Percentiles rank a stretch among this genome's conserved stretches.
Evolutionary conservation across 1,140 invertebrate species (phyloP).

Genomic region (Zophobas morio): DNA sequence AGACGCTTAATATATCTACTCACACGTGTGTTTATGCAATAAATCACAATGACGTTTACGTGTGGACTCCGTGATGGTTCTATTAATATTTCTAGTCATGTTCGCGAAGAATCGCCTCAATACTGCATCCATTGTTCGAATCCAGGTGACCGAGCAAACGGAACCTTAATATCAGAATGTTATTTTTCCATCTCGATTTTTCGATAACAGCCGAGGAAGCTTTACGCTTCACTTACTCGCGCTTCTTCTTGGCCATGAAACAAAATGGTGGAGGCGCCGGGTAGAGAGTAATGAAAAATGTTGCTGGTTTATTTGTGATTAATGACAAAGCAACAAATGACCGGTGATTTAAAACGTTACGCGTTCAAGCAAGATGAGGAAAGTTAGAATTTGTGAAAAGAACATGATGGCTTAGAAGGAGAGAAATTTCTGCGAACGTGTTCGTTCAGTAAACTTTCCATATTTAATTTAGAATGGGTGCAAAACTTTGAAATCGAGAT

Average conservation of each 20-base stretch:
- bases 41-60: too few relatives aligned
- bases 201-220: background rate
- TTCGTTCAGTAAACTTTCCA: background rate
- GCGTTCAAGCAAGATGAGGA: background rate
- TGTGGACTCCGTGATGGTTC: too few relatives aligned
- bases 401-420: background rate
- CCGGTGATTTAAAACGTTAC: background rate
- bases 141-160: background rate
- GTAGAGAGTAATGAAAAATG: slow-evolving; percentile 8
- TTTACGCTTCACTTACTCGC: slow-evolving; percentile 13
- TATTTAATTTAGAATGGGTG: background rate
- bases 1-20: too few relatives aligned
- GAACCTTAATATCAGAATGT: background rate
- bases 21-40: too few relatives aligned
- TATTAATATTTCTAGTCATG: too few relatives aligned
- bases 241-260: background rate
- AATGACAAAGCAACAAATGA: slow-evolving; percentile 17
- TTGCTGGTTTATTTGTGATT: slow-evolving; percentile 25
- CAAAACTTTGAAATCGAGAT: background rate
- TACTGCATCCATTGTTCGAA: too few relatives aligned
- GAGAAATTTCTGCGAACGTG: background rate
- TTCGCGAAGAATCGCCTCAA: too few relatives aligned
- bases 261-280: slow-evolving; percentile 21
- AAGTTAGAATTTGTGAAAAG: background rate
- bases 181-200: slow-evolving; percentile 25